phyloP scores from a whole-genome alignment of 2,888 invertebrate genomes.

The Maniola hyperantus region DNA sequence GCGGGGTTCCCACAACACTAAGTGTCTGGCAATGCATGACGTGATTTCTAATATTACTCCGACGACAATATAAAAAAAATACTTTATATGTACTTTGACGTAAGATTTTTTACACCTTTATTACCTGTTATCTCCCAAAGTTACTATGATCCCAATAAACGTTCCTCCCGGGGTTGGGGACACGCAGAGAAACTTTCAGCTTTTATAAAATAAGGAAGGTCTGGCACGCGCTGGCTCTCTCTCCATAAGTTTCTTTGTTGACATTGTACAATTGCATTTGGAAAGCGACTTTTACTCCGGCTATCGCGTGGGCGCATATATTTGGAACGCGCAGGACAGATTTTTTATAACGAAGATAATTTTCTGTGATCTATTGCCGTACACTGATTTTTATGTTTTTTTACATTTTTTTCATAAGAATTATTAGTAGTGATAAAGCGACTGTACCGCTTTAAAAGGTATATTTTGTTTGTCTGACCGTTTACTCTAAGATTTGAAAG shows the following conservation, averaged over 20 bases:
- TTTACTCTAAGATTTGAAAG: neutral
- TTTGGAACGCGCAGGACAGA: slow-evolving; percentile 59
- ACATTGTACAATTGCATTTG: slow-evolving; percentile 63
- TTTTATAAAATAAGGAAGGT: too few species aligned
- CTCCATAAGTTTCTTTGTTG: slow-evolving; percentile 58
- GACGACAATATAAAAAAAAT: too few species aligned
- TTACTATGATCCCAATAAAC: too few species aligned
- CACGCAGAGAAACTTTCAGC: too few species aligned
- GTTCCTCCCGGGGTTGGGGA: too few species aligned
- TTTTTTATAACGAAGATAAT: slow-evolving; percentile 56
- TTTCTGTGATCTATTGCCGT: slow-evolving; percentile 53
- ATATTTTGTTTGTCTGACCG: slow-evolving; percentile 5
- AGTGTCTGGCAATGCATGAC: too few species aligned
- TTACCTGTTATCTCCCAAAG: too few species aligned
- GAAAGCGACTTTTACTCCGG: slow-evolving; percentile 69
- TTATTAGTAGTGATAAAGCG: slow-evolving; percentile 20
- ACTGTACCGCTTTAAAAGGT: slow-evolving; percentile 7
- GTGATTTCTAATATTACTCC: too few species aligned
- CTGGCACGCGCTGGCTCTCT: too few species aligned
- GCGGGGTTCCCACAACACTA: too few species aligned
- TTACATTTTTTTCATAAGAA: slow-evolving; percentile 14
- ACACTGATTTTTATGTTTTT: slow-evolving; percentile 29
- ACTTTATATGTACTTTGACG: too few species aligned
- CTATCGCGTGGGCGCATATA: slow-evolving; percentile 57
- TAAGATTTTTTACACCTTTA: too few species aligned